Base-by-base conservation (phyloP, 2,888 invertebrate species). In the Drosophila lutescens region DNA sequence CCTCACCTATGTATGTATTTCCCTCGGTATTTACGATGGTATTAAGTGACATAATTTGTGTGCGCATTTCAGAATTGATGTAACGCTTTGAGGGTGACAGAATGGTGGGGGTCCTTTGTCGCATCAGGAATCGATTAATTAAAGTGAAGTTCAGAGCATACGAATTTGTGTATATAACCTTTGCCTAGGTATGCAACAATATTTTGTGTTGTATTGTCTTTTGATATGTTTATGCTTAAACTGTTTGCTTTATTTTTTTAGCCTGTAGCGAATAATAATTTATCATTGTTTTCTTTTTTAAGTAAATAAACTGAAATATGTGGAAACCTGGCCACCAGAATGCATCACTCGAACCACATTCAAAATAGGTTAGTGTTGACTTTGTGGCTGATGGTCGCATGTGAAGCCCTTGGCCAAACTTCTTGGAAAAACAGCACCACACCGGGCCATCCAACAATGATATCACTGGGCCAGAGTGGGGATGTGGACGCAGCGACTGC, bases 11-110 rank as follows among this genome's bases (percentile, higher is more conserved):
- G 32, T 20, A 12, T 2, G 32, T 7, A 13, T 4, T 13, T 34
- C 8, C 20, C 34, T 23, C 12, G 40, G 17, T 74, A 60, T 74
- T 74, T 62, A 34, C 59, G n/a, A 15, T 55, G 17, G 50, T 73
- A 73, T 74, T 59, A 34, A 57, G 53, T 71, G 23, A 51, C 56
- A n/a, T 26, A 8, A 15, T n/a, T 47, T 36, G 15, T n/a, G n/a
- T 32, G n/a, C n/a, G 58, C 56, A 60, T 56, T 60, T 38, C 10
- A 13, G 17, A 13, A 32, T 32, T 15, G 26, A 10, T 13, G 34
- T 15, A 17, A 15, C 41, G 17, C 15, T 17, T 9, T n/a, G 26
- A 46, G 44, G 23, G 8, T 2, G 17, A 7, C 2, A 4, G 4
- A 43, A 43, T 20, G 43, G 20, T 20, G 8, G 4, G 12, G n/a